Base-by-base conservation (phyloP, 2,113 vertebrate species). In the Rynchops niger region DNA sequence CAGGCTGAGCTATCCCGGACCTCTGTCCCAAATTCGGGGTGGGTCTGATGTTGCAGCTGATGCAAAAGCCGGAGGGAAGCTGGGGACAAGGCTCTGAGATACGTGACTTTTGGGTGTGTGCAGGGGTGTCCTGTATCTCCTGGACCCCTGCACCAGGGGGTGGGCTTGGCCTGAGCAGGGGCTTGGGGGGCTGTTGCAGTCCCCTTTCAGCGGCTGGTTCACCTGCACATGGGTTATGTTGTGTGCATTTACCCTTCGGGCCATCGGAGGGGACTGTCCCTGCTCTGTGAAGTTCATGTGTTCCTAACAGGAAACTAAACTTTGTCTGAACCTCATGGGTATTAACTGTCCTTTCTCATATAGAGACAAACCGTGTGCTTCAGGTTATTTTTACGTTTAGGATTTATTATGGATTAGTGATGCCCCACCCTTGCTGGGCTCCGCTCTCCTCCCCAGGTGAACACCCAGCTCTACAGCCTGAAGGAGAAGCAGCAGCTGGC, bases 401-500 rank as follows among this genome's bases (percentile, higher is more conserved):
- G 10, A 36, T 29, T 6, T 5, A 1, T 22, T 66, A 4, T 4
- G 34, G 50, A 5, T 70, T 6, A 27, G 58, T 58, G 90, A 74
- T 27, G 78, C 94, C 88, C 29, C 72, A 2, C 72, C 52, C 67
- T 49, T 17, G 34, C 55, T 29, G 65, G 56, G 73, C 42, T 49
- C 73, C 0, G 14, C 72, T 66, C 14, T 66, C 25, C 30, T 70
- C 74, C 83, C 3, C 98, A 99, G 99, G 99, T 99, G 95, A 99
- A 99, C 95, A 99, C 99, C 0, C 99, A 99, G 97, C 98, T 99
- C 56, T 99, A 99, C 97, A 99, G 99, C 91, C 97, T 67, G 73
- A 99, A 98, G 18, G 99, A 99, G 98, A 99, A 99, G 97, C 98
- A 99, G 97, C 99, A 99, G 97, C 97, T 99, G 95, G 94, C 97